Evolutionary conservation across 1,140 invertebrate genomes (phyloP), one percentile per base, ranked within the genome.

Genomic region (Penaeus japonicus): DNA sequence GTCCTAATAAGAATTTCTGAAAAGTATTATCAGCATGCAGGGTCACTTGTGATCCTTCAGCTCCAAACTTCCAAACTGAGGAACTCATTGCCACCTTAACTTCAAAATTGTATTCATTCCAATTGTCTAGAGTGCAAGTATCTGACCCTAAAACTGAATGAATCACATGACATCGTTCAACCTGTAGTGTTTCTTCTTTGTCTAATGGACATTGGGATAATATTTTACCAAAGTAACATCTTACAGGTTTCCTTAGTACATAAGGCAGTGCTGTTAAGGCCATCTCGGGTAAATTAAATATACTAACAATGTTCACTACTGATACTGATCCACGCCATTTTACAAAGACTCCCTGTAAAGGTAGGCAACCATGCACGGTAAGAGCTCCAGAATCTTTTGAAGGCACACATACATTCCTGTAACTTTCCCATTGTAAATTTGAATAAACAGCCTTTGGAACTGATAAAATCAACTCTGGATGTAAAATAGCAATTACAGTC

Each of bases 351-450:
- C 85, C 89, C 18, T 79, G n/a, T 30, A 90, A 78, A n/a, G 85
- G 85, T 7, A 75, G 30, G 62, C 89, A 90, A 24, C 75, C 77
- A 47, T 88, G 85, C 12, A 73, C 54, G 17, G 77, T 88, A 30
- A 47, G 47, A 24, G 86, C 89, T 22, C 47, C 75, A 24, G 79
- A 27, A 57, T 78, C 80, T 75, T 85, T 84, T 12, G 81, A 87
- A 0, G 89, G 85, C 10, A 83, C 27, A 70, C 89, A 90, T 20
- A 90, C 84, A 73, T 90, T 90, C 24, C 82, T 87, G 77, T 79
- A 90, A 54, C 22, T 81, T 2, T 78, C 87, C 89, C 89, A 90
- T 12, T 80, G 70, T 30, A 90, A 77, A 22, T 47, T 57, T 5
- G 87, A 83, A 35, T 79, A 39, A 10, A 70, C 35, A 7, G 54